Evolutionary conservation across 2,888 invertebrate genomes (phyloP), one percentile per base, ranked within the genome.

Genomic region (Pyrocoelia pectoralis): DNA sequence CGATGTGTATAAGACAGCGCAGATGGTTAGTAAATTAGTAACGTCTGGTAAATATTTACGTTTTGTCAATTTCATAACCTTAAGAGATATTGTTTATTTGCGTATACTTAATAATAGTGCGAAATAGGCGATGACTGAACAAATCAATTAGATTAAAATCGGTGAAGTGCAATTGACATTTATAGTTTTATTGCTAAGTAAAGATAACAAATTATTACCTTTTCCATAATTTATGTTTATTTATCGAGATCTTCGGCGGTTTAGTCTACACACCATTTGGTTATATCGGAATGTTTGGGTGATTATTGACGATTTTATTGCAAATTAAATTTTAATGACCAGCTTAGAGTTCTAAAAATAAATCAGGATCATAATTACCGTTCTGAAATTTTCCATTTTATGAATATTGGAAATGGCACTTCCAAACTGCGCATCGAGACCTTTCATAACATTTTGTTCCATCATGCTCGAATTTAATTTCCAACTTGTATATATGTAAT

Each of bases 271-370:
- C n/a, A 29, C 10, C 28, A 43, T 10, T 58, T 24, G 17, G 15
- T 41, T 24, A 29, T 19, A 17, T 58, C 28, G 12, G 51, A 58
- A 58, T 58, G 58, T 58, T 58, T 58, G 18, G 12, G 50, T 46
- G 24, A 17, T 55, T 51, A 58, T 52, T 58, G 52, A 51, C 24
- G 41, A 58, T 29, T 58, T 52, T 52, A 57, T 57, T 24, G 56
- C 56, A 57, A 57, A 57, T 57, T 57, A 57, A 57, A 49, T 40
- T 57, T 57, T 57, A 57, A 10, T 38, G 41, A 40, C 18, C 15
- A 14, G 38, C 49, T 40, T 24, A 57, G 33, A 40, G 12, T 43
- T 24, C 50, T 50, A 57, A 57, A 50, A 49, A 57, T 57, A 57
- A 38, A 28, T 41, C 15, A 15, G 8, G n/a, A n/a, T n/a, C n/a